These are phyloP conservation scores for Drosophila teissieri DNA, from an alignment of 1,140 invertebrate species.

Conservation along the genomic window DNA sequence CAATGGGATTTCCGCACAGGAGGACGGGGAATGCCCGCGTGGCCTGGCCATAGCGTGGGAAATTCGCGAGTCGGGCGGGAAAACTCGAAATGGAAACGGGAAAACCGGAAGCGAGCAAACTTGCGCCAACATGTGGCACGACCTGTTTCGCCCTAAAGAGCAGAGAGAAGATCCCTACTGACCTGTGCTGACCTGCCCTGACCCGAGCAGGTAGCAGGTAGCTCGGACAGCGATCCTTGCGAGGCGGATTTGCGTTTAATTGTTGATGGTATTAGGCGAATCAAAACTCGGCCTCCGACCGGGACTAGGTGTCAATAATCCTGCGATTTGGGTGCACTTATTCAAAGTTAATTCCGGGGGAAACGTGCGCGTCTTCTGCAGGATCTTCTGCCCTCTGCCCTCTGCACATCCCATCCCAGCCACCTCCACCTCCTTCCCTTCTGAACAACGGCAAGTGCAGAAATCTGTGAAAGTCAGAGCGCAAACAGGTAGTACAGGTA, in stretches of 20 bases:
- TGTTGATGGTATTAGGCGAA: constrained; percentile 82
- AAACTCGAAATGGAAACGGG: constrained; percentile 62
- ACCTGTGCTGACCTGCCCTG: not conserved
- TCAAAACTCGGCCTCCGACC: constrained; percentile 63
- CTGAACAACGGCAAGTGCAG: constrained; percentile 36
- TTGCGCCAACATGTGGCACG: constrained; percentile 76
- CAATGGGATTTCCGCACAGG: constrained; percentile 66
- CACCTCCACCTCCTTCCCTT: no score
- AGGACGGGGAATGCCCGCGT: constrained; percentile 65
- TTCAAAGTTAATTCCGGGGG: constrained; percentile 73
- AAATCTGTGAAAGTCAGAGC: constrained; percentile 56
- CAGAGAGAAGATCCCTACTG: not conserved
- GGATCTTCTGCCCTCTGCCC: not conserved
- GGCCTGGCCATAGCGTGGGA: constrained; percentile 52
- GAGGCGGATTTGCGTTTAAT: constrained; percentile 57
- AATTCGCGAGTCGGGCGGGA: constrained; percentile 61
- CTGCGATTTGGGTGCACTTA: constrained; percentile 71
- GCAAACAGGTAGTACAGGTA: constrained; percentile 47
- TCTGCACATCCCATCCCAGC: not conserved
- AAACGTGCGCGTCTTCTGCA: not conserved
- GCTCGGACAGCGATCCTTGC: not conserved
- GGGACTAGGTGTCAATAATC: constrained; percentile 75
- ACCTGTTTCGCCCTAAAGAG: constrained; percentile 17
- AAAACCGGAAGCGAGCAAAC: constrained; percentile 74
- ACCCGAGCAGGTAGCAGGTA: constrained; percentile 64